These are phyloP conservation scores for Calidris pygmaea DNA, from an alignment of 2,113 vertebrate genomes.

Conservation along the genomic window DNA sequence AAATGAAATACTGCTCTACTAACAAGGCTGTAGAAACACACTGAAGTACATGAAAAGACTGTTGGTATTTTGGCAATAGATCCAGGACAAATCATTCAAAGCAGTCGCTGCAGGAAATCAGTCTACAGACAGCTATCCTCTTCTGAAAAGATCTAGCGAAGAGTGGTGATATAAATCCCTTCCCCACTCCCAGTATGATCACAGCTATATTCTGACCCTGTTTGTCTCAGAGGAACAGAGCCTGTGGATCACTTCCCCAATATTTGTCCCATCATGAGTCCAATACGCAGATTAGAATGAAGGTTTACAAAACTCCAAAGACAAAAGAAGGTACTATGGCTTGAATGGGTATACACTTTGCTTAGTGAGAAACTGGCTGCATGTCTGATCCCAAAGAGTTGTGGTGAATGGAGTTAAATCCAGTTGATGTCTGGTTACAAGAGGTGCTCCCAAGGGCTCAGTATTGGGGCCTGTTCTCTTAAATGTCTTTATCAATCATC, in stretches of 20 bases:
- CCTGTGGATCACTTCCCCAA: background rate
- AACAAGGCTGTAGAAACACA: background rate
- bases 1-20: background rate
- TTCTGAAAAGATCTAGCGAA: background rate
- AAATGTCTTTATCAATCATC: background rate
- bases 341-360: background rate
- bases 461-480: background rate
- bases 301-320: background rate
- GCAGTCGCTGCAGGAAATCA: background rate
- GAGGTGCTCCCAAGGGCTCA: background rate
- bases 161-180: background rate
- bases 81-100: background rate
- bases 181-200: background rate
- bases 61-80: background rate
- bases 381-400: background rate
- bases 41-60: background rate
- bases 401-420: background rate
- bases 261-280: background rate
- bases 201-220: fast-evolving
- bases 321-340: background rate
- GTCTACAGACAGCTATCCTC: background rate
- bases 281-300: background rate
- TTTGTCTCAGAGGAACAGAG: background rate
- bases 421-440: background rate
- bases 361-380: background rate